Conservation (phyloP, 1,140 invertebrate species). For the Streblospio benedicti region DNA sequence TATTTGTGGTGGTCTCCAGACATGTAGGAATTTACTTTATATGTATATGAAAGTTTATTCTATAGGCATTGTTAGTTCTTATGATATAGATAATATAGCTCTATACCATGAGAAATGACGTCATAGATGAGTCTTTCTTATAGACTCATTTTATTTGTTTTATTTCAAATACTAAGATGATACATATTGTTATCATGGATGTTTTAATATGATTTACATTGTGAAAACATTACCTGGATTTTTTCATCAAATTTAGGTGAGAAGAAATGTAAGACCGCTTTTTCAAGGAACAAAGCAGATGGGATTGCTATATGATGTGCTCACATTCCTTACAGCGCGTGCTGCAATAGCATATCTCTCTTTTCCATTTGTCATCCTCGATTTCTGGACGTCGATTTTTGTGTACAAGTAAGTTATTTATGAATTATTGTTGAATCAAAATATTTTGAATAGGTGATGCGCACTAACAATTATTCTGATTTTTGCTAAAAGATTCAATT, state of each 20-base stretch:
- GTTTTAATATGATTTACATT: conserved; percentile 5
- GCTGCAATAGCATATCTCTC: conserved; percentile 75
- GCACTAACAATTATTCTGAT: too few species aligned
- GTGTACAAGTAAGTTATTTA: conserved; percentile 57
- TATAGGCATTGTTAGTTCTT: not conserved
- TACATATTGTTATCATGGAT: not conserved
- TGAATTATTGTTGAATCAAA: not conserved
- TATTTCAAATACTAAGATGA: conserved; percentile 6
- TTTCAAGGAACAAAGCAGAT: conserved; percentile 55
- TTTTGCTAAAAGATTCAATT: too few species aligned
- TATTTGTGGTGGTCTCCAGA: conserved; percentile 77
- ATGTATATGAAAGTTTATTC: not conserved
- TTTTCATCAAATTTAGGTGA: conserved; percentile 51
- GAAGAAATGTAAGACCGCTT: conserved; percentile 63
- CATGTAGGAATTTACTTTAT: conserved; percentile 51
- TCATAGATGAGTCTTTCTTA: conserved; percentile 14
- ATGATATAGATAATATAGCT: not conserved
- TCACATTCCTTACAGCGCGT: conserved; percentile 63
- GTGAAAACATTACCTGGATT: not conserved
- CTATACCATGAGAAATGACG: not conserved
- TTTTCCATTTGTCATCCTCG: conserved; percentile 80
- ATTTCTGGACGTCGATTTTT: conserved; percentile 60
- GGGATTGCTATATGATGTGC: conserved; percentile 28
- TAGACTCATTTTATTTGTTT: not conserved
- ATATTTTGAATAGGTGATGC: too few species aligned